Percentiles rank a stretch among this genome's conserved stretches.
phyloP scores from a whole-genome alignment of 2,888 invertebrate species.

The Cabera pusaria region DNA sequence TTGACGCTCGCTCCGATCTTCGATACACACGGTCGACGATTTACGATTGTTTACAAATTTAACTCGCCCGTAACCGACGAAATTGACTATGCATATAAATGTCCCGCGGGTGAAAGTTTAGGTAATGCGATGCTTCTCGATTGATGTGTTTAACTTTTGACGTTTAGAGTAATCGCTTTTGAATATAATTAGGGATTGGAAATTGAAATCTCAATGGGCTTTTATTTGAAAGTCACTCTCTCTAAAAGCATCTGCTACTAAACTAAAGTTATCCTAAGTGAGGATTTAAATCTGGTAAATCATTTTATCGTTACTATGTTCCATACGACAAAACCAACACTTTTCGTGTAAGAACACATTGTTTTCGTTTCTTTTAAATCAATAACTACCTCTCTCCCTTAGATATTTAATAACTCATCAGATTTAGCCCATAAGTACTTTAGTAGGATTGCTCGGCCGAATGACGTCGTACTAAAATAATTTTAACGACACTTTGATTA shows the following conservation, averaged over 20 bases:
- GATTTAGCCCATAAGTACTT: constrained; percentile 27
- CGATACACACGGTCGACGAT: constrained; percentile 48
- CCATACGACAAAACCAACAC: too few species aligned
- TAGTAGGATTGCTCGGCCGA: constrained; percentile 46
- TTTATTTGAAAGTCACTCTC: too few species aligned
- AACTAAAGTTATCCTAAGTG: too few species aligned
- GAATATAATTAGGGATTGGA: constrained; percentile 10
- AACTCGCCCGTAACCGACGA: constrained; percentile 38
- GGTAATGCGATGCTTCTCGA: constrained; percentile 8
- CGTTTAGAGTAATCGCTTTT: constrained; percentile 27
- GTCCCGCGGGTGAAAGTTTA: constrained; percentile 9
- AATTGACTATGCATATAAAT: constrained; percentile 33
- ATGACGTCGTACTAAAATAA: constrained; percentile 71
- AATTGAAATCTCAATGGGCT: constrained; percentile 4
- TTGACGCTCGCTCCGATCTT: constrained; percentile 63
- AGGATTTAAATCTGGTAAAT: too few species aligned
- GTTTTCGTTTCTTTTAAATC: too few species aligned
- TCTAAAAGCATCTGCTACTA: too few species aligned
- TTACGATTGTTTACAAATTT: constrained; percentile 50
- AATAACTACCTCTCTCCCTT: too few species aligned
- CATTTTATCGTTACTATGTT: too few species aligned
- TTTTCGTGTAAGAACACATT: too few species aligned
- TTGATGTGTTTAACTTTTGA: constrained; percentile 4
- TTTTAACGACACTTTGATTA: constrained; percentile 81
- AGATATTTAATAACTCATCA: constrained; percentile 32